Evolutionary conservation across 2,888 invertebrate genomes (phyloP), one percentile per base, ranked within the genome.

Genomic region (Rutpela maculata): DNA sequence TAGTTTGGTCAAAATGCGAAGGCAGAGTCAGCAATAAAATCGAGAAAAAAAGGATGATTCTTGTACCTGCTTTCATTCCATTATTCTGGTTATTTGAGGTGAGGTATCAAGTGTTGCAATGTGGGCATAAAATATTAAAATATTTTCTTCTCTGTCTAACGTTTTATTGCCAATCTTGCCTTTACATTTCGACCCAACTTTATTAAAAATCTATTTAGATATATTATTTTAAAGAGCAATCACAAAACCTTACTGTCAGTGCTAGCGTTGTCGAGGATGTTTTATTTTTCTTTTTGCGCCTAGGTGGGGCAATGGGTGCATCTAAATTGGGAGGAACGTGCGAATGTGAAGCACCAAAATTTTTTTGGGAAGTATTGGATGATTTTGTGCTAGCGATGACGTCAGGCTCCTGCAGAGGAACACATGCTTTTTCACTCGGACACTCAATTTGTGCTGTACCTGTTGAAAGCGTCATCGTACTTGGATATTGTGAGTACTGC

Each of bases 321-420:
- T 88, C 89, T 82, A 84, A 83, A 67, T 84, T 73, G 62, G 70
- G 59, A n/a, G 76, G 22, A 69, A 81, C 38, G 82, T 82, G 77
- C 80, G 73, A 19, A 38, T 74, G 74, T 69, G 76, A 62, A 67
- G 60, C 73, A 70, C 78, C 82, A 70, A 77, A 76, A 70, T 60
- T 75, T 88, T 87, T 91, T 90, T 81, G 91, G 84, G 79, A 91
- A 89, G 90, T 91, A 90, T 89, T 90, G 7, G 90, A 90, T 75
- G 93, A 91, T 88, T 97, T 98, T 80, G 97, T 96, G 90, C 97
- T 98, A 76, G 97, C 96, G 84, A 98, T 97, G 86, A 98, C 96
- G 90, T 98, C 98, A 1, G 98, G 98, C 90, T 97, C 97, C 87
- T 94, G 94, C 88, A 93, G 91, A 66, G 91, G 91, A 77, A 92